Percentiles rank a stretch among this genome's conserved stretches.
Conservation (phyloP, 1,140 invertebrate species). For the Lasioglossum albipes region DNA sequence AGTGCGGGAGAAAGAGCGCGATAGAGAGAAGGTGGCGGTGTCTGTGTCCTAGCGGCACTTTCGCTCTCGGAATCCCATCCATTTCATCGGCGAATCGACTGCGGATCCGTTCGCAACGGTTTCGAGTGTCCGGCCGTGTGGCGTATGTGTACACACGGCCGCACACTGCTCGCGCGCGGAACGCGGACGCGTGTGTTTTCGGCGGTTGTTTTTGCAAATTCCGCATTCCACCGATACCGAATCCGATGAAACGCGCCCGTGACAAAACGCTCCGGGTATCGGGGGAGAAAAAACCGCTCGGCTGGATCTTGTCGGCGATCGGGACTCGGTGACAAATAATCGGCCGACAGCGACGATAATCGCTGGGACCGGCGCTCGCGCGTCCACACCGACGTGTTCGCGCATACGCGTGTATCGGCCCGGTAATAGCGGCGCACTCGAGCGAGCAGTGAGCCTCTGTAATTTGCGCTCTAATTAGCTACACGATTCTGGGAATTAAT, state of each 20-base stretch:
- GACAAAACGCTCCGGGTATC: constrained; percentile 42
- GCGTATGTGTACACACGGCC: neutral
- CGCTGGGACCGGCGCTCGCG: constrained; percentile 11
- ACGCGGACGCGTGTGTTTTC: constrained; percentile 7
- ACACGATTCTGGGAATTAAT: constrained; percentile 46
- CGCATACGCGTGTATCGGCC: neutral
- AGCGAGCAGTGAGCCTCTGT: constrained; percentile 28
- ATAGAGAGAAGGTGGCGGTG: neutral
- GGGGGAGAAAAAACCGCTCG: constrained; percentile 26
- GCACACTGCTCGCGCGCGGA: constrained; percentile 15
- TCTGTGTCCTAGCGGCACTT: constrained; percentile 23
- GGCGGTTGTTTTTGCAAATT: constrained; percentile 43
- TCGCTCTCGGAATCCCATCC: constrained; percentile 46
- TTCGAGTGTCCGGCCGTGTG: neutral
- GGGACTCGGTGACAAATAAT: constrained; percentile 44
- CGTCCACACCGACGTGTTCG: too few species aligned
- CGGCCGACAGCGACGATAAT: constrained; percentile 44
- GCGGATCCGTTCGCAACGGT: constrained; percentile 29
- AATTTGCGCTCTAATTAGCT: constrained; percentile 51
- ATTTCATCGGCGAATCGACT: constrained; percentile 35
- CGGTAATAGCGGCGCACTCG: constrained; percentile 33
- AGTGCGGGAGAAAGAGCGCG: neutral
- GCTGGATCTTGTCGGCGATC: constrained; percentile 46
- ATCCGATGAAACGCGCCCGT: constrained; percentile 44
- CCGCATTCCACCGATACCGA: constrained; percentile 44